Base-by-base conservation (phyloP, 2,113 vertebrate species). In the Trematocara nigrifrons region DNA sequence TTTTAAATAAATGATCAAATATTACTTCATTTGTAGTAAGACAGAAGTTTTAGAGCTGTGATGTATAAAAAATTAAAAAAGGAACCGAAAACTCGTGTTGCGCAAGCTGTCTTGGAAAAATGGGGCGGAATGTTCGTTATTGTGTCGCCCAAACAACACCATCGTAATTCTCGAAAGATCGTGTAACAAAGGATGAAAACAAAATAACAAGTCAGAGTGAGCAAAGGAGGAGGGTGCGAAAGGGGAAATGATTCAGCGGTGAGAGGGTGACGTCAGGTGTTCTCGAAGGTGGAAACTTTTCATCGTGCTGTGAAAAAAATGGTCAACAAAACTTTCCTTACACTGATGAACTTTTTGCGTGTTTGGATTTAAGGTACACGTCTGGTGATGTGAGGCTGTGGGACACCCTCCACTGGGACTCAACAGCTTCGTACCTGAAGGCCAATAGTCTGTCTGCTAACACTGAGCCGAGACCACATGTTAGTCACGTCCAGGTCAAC, bases 321-420 rank as follows among this genome's bases (percentile, higher is more conserved):
- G 52, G 45, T 33, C 54, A 59, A 57, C 38, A 76, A 12, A 31
- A 31, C 26, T 33, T 49, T 47, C 22, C 4, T 49, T n/a, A 33
- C 0, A 33, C 9, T 51, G 40, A 31, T 31, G 7, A 61, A 59
- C 45, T 12, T 1, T 20, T 13, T 42, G 6, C 3, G 0, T 51
- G 31, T 66, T 85, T 79, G 35, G 76, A 12, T 76, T 53, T 79
- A 94, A 99, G 99, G 88, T 99, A 99, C 79, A 98, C 96, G 1
- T 99, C 98, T 1, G 99, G 98, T 59, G 98, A 98, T 3, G 98
- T 99, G 88, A 92, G 97, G 86, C 93, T 99, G 92, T 99, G 99
- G 99, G 97, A 99, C 89, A 98, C 97, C 0, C 95, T 97, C 91
- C 96, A 97, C 95, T 99, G 98, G 97, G 97, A 98, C 96, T 96